phyloP scores from a whole-genome alignment of 2,888 invertebrate genomes.

The Hirudinaria manillensis region DNA sequence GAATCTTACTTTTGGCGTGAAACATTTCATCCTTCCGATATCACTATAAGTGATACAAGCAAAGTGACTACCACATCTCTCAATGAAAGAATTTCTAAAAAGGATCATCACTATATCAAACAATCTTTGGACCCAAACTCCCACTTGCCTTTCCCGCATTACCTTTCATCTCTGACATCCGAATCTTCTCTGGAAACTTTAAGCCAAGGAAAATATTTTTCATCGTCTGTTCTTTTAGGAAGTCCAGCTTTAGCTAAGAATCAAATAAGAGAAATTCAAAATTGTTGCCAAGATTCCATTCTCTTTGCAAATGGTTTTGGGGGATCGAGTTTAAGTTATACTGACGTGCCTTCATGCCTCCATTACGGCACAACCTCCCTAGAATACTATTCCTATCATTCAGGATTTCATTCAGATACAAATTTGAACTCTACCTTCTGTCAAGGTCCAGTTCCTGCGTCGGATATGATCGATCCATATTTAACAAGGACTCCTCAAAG shows the following conservation, averaged over 20 bases:
- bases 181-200: background rate
- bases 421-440: constrained; percentile 12
- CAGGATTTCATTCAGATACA: background rate
- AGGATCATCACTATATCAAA: background rate
- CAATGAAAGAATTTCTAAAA: background rate
- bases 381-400: background rate
- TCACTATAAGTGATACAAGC: no score
- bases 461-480: constrained; percentile 18
- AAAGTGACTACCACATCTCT: no score
- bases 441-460: background rate
- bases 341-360: constrained; percentile 10
- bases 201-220: background rate
- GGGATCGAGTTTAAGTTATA: constrained; percentile 3
- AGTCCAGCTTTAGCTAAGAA: background rate
- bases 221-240: background rate
- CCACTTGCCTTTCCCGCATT: background rate
- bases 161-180: background rate
- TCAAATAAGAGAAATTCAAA: background rate
- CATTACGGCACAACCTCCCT: background rate
- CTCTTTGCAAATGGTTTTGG: background rate
- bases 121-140: background rate
- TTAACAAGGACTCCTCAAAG: constrained; percentile 3
- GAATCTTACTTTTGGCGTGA: no score
- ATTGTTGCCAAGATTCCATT: constrained; percentile 7
- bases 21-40: no score